Conservation (phyloP, 1,140 invertebrate genomes). For the Drosophila equinoxialis region DNA sequence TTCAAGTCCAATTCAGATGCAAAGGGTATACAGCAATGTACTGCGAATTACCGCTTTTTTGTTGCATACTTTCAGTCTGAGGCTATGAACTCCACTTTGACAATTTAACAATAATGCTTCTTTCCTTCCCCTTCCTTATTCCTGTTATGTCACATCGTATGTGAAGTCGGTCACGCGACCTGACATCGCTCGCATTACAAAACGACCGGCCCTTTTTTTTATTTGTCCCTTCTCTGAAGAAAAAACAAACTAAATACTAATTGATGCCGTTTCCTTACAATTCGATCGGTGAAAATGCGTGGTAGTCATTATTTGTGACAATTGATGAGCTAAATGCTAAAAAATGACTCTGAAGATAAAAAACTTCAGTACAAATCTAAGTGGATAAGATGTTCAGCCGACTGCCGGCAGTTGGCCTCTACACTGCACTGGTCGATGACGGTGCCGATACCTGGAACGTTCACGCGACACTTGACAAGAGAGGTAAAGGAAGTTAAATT, state of each 20-base stretch:
- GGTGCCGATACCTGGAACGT: background rate
- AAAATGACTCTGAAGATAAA: background rate
- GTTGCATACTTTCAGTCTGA: slow-evolving; percentile 48
- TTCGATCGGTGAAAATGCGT: slow-evolving; percentile 64
- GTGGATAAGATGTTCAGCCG: slow-evolving; percentile 44
- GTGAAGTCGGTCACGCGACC: slow-evolving; percentile 1
- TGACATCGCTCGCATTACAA: background rate
- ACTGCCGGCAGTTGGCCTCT: slow-evolving; percentile 60
- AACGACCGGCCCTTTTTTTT: no score
- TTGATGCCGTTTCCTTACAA: slow-evolving; percentile 50
- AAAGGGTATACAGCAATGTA: slow-evolving; percentile 5
- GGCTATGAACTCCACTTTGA: slow-evolving; percentile 38
- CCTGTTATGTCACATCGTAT: background rate
- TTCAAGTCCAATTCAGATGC: background rate
- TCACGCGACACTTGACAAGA: slow-evolving; percentile 62
- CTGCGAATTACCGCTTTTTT: background rate
- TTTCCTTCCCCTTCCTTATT: slow-evolving; percentile 13
- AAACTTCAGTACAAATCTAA: background rate
- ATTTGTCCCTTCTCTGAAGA: background rate
- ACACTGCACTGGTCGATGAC: background rate
- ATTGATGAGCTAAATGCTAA: slow-evolving; percentile 62
- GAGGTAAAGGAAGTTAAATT: background rate
- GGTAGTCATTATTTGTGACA: slow-evolving; percentile 80
- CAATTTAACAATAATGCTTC: slow-evolving; percentile 66
- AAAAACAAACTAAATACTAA: slow-evolving; percentile 78